Evolutionary conservation across 2,888 invertebrate species (phyloP).

Genomic region (Lasiommata megera): DNA sequence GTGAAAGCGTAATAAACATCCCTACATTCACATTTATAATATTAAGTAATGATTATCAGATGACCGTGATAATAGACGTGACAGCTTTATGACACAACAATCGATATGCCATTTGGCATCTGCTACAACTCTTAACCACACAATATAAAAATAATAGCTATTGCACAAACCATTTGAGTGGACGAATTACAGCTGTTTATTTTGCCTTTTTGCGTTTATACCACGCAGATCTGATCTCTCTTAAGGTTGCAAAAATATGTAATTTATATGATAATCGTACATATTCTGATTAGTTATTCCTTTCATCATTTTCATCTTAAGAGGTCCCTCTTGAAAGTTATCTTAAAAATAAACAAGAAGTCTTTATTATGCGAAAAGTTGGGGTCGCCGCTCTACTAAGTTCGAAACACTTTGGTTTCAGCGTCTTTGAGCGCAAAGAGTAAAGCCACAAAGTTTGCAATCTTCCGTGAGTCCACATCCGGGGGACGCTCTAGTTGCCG

Average conservation of each 20-base stretch:
- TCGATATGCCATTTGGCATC: too few species aligned
- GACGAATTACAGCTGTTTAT: not conserved
- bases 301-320: not conserved
- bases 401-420: not conserved
- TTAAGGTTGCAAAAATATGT: not conserved
- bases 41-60: too few species aligned
- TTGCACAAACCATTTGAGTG: too few species aligned
- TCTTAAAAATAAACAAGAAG: not conserved
- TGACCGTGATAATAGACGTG: too few species aligned
- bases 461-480: conserved; percentile 28
- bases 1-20: too few species aligned
- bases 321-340: not conserved
- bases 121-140: too few species aligned
- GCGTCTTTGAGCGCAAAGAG: conserved; percentile 16
- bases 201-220: too few species aligned
- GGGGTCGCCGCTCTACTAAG: conserved; percentile 9
- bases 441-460: conserved; percentile 20
- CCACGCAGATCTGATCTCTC: too few species aligned
- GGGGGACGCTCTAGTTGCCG: conserved; percentile 21
- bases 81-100: too few species aligned
- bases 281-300: not conserved
- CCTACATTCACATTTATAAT: too few species aligned
- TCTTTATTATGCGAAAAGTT: conserved; percentile 12
- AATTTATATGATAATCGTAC: not conserved
- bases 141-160: too few species aligned